These are phyloP conservation scores for Drosophila prosaltans DNA, from an alignment of 1,140 invertebrate species.

Conservation along the genomic window DNA sequence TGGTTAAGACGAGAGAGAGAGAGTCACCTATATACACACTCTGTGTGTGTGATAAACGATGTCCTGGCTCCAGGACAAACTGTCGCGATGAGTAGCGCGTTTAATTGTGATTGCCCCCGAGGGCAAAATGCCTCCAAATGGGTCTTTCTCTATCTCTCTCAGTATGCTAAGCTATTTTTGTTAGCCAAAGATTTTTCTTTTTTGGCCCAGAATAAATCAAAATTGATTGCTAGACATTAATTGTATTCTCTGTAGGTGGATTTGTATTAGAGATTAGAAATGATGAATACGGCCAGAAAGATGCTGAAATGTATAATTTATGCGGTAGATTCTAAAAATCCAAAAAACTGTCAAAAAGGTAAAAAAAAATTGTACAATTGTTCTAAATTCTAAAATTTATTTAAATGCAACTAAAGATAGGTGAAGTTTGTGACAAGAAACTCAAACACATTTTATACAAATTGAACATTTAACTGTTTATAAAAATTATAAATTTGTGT, in stretches of 20 bases:
- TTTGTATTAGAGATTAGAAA: constrained; percentile 6
- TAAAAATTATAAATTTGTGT: no score
- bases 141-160: constrained; percentile 8
- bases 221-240: constrained; percentile 62
- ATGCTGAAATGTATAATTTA: constrained; percentile 13
- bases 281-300: constrained; percentile 1
- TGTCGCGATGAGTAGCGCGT: constrained; percentile 52
- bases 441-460: no score
- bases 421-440: no score
- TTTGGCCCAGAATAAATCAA: constrained; percentile 59
- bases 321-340: neutral
- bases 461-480: no score
- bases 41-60: constrained; percentile 67
- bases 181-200: constrained; percentile 32
- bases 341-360: neutral
- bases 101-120: constrained; percentile 71
- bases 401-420: no score
- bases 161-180: constrained; percentile 41
- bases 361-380: neutral
- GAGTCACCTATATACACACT: neutral
- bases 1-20: constrained; percentile 33
- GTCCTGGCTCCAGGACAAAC: constrained; percentile 26
- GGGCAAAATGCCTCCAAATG: constrained; percentile 36
- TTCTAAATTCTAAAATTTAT: no score
- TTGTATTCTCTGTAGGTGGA: constrained; percentile 18